Base-by-base conservation (phyloP, 2,888 invertebrate species). In the Lycia hirtaria region DNA sequence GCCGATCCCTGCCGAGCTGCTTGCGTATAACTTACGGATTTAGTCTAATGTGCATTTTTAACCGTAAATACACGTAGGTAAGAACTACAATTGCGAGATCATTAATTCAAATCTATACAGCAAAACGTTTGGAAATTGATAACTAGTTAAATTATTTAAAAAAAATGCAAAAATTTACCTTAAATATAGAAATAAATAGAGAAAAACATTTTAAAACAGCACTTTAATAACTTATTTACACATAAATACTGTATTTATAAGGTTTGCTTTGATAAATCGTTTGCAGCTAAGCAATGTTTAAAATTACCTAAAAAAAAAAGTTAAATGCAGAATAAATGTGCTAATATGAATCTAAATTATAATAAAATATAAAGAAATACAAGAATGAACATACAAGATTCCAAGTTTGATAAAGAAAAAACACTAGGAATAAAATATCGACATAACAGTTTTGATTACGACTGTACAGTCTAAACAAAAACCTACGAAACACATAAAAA, bases 1-100 rank as follows among this genome's bases (percentile, higher is more conserved):
- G 87, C 82, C 0, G 92, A 92, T 80, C 91, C 90, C 72, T 90
- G 91, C 76, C 91, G 85, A 63, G 92, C 92, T 91, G 92, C 92
- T 84, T 92, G 92, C 90, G 76, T 80, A 87, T 72, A 86, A 90
- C 88, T 90, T 81, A 83, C 75, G 60, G 77, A 72, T 81, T 88
- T 81, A 85, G 70, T n/a, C n/a, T 76, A 55, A 58, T 58, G 69
- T 68, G 50, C 40, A 19, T 49, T 70, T 68, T 45, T 2, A 38
- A 7, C 45, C 24, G 4, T 32, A 51, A 43, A 43, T 41, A 37
- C 43, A 43, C 17, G 15, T 10, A 22, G n/a, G 0, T 32, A 12
- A 1, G 14, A 14, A 32, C 10, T 37, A 10, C 17, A 37, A 17
- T 37, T 37, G 32, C 6, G 12, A 6, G 7, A 37, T 1, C 19